Evolutionary conservation across 1,140 invertebrate genomes (phyloP), one percentile per base, ranked within the genome.

Genomic region (Diorhabda carinulata): DNA sequence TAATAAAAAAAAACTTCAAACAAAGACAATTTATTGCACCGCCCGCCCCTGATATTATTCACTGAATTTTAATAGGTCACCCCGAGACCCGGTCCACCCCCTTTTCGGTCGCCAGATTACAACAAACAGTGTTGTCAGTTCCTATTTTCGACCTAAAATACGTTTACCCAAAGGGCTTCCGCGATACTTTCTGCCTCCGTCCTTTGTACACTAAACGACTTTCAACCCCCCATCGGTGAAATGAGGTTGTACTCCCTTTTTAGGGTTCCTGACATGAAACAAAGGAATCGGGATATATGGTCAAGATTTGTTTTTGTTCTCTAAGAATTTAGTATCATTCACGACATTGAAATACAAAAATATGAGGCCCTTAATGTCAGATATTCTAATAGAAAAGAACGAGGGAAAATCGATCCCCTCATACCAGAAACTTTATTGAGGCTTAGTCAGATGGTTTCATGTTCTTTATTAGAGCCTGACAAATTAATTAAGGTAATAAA

Each of bases 41-140:
- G 47, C 47, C 2, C 47, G 47, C 47, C 47, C 47, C 47, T n/a
- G 41, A 8, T 62, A 43, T n/a, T 43, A 41, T 43, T 43, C 61
- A 8, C 61, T 44, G 61, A 62, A 62, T 62, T 62, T 62, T 45
- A 43, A 62, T 43, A 62, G 61, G 61, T 62, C 61, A 62, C 61
- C 41, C 61, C 10, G 61, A 62, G 6, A 62, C 61, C 61, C 43
- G 61, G 61, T 43, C 43, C 61, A 62, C 41, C 61, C 61, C 61
- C 61, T 62, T 62, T 62, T 44, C 8, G 43, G 41, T 62, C 10
- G 7, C 9, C 42, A 43, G 43, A 43, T 43, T 43, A 41, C 41
- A 62, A 42, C 10, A 8, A 10, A 62, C 61, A 43, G 43, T 62
- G 43, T 62, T 43, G 43, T 62, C 61, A 4, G 43, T n/a, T 10